Percentiles rank a stretch among this genome's conserved stretches.
These are phyloP conservation scores for Anaspis maculata DNA, from an alignment of 2,888 invertebrate species.

Conservation along the genomic window DNA sequence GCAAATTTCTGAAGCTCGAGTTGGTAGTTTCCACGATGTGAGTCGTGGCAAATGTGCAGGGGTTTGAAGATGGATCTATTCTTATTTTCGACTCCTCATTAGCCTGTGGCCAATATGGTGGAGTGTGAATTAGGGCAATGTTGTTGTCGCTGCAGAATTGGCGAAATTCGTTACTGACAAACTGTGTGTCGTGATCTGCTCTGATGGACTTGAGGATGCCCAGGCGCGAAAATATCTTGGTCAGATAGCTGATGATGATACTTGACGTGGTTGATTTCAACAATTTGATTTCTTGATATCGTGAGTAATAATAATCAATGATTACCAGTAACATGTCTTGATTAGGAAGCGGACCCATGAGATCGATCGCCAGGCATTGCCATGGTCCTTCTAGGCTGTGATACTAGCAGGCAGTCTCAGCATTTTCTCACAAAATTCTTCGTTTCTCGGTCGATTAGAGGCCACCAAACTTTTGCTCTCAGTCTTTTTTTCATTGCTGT, in stretches of 20 bases:
- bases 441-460: constrained; percentile 13
- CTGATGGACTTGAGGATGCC: constrained; percentile 5
- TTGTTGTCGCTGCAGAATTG: constrained; percentile 9
- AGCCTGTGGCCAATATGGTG: constrained; percentile 18
- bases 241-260: constrained; percentile 8
- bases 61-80: constrained; percentile 23
- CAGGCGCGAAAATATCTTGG: constrained; percentile 9
- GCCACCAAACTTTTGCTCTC: constrained; percentile 21
- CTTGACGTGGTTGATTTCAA: constrained; percentile 7
- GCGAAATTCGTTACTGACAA: constrained; percentile 14
- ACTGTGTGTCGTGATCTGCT: constrained; percentile 15
- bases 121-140: constrained; percentile 12
- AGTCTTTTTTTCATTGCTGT: constrained; percentile 20
- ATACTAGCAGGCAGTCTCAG: constrained; percentile 15
- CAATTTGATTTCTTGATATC: constrained; percentile 13
- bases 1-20: constrained; percentile 16
- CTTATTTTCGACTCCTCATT: constrained; percentile 28
- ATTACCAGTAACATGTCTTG: constrained; percentile 13
- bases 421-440: constrained; percentile 14
- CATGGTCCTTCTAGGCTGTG: constrained; percentile 14
- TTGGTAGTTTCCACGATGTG: constrained; percentile 13
- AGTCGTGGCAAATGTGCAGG: constrained; percentile 11
- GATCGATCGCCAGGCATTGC: constrained; percentile 19
- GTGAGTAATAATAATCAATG: constrained; percentile 14
- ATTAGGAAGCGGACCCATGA: constrained; percentile 19